Conservation (phyloP, 2,888 invertebrate genomes). For the Torymus texanus region DNA sequence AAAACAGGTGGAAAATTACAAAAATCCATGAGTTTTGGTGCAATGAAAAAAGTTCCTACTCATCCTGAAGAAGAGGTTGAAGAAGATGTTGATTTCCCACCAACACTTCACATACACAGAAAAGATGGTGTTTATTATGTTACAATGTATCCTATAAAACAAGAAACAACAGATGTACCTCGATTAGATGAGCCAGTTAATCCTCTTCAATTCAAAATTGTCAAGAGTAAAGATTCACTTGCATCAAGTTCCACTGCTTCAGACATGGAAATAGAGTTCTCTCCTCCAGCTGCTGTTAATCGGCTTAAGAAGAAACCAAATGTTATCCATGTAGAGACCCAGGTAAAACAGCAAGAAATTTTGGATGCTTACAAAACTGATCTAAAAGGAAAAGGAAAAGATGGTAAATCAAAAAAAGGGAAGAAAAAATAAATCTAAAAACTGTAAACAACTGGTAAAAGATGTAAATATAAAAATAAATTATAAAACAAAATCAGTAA, state of each 20-base stretch:
- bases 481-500: slow-evolving; percentile 18
- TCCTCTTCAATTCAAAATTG: slow-evolving; percentile 72
- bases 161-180: slow-evolving; percentile 62
- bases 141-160: slow-evolving; percentile 73
- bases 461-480: slow-evolving; percentile 18
- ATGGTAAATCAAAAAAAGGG: slow-evolving; percentile 51
- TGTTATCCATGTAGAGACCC: slow-evolving; percentile 70
- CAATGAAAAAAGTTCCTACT: slow-evolving; percentile 56
- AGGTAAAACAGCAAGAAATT: slow-evolving; percentile 71
- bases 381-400: slow-evolving; percentile 56
- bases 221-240: slow-evolving; percentile 67
- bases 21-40: slow-evolving; percentile 53
- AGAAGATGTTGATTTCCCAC: slow-evolving; percentile 65
- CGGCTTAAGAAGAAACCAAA: slow-evolving; percentile 69
- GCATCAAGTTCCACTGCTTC: slow-evolving; percentile 70
- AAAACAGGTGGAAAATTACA: slow-evolving; percentile 42
- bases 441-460: slow-evolving; percentile 30
- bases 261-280: slow-evolving; percentile 74
- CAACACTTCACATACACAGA: slow-evolving; percentile 71
- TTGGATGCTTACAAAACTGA: slow-evolving; percentile 63
- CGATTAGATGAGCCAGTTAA: slow-evolving; percentile 68
- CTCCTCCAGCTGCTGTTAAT: slow-evolving; percentile 71
- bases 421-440: slow-evolving; percentile 45
- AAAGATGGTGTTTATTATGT: slow-evolving; percentile 72
- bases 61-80: slow-evolving; percentile 57